Percentiles rank a stretch among this genome's conserved stretches.
phyloP scores from a whole-genome alignment of 2,113 vertebrate genomes.

The Camelus dromedarius region DNA sequence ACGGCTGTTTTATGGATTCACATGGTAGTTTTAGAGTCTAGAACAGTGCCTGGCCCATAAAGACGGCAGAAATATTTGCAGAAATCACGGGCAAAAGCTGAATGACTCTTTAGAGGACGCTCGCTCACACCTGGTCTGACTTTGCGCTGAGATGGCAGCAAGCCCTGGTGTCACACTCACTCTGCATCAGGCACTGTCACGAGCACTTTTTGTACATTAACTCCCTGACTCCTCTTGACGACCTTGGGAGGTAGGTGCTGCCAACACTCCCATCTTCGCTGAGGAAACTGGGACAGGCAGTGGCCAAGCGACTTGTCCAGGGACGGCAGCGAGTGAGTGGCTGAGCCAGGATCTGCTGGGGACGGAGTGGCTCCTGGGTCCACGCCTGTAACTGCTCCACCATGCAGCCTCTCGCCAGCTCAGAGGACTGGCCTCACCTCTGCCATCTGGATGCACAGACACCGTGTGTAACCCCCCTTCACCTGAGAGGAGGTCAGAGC shows the following conservation, averaged over 20 bases:
- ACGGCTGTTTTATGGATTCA: background rate
- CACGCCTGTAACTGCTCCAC: background rate
- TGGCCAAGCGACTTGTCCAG: background rate
- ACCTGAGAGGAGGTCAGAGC: background rate
- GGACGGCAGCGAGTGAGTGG: background rate
- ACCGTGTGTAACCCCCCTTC: background rate
- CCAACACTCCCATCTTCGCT: background rate
- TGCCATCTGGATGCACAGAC: background rate
- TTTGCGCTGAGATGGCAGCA: background rate
- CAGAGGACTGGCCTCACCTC: background rate
- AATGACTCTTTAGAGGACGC: background rate
- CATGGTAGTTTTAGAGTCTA: too few species aligned
- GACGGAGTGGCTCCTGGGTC: background rate
- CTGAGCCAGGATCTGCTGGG: too few species aligned
- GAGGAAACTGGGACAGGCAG: background rate
- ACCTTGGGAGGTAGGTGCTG: background rate
- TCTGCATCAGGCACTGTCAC: background rate
- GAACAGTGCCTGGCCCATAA: background rate
- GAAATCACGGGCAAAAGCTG: background rate
- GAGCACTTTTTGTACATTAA: background rate
- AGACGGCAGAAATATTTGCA: background rate
- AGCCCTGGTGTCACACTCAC: too few species aligned
- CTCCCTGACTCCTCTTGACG: background rate
- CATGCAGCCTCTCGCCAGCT: background rate
- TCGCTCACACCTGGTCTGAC: background rate